Evolutionary conservation across 1,140 invertebrate genomes (phyloP).

Genomic region (Camponotus floridanus): DNA sequence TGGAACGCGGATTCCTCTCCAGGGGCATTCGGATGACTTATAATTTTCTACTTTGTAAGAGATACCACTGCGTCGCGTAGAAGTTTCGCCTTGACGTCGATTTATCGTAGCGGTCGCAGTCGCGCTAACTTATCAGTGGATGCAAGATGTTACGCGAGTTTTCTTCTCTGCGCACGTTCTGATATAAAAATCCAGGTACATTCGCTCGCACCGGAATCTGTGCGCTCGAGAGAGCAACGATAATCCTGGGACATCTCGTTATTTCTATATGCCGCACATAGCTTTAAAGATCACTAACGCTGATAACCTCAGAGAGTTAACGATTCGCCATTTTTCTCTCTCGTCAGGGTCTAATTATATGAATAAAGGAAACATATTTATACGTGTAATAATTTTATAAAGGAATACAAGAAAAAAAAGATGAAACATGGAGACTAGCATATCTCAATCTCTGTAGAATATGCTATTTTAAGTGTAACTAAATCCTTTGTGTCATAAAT

Average conservation of each 20-base stretch:
- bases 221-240: background rate
- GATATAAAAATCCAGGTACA: slow-evolving; percentile 8
- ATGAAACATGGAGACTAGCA: too few species aligned
- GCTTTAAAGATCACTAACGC: background rate
- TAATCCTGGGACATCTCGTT: background rate
- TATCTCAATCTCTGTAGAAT: background rate
- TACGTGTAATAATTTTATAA: too few species aligned
- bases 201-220: background rate
- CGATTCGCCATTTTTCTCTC: background rate
- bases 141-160: slow-evolving; percentile 28
- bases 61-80: slow-evolving; percentile 22
- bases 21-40: slow-evolving; percentile 39
- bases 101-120: slow-evolving; percentile 26
- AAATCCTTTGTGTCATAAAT: too few species aligned
- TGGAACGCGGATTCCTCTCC: slow-evolving; percentile 29
- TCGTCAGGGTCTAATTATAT: background rate
- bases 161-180: slow-evolving; percentile 1
- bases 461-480: too few species aligned
- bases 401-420: too few species aligned
- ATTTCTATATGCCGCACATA: background rate
- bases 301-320: background rate
- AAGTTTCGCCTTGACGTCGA: slow-evolving; percentile 53
- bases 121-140: slow-evolving; percentile 32
- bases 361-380: background rate
- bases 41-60: slow-evolving; percentile 60